Percentiles rank a stretch among this genome's conserved stretches.
Conservation (phyloP, 2,113 vertebrate genomes). For the Nyctibius bracteatus region DNA sequence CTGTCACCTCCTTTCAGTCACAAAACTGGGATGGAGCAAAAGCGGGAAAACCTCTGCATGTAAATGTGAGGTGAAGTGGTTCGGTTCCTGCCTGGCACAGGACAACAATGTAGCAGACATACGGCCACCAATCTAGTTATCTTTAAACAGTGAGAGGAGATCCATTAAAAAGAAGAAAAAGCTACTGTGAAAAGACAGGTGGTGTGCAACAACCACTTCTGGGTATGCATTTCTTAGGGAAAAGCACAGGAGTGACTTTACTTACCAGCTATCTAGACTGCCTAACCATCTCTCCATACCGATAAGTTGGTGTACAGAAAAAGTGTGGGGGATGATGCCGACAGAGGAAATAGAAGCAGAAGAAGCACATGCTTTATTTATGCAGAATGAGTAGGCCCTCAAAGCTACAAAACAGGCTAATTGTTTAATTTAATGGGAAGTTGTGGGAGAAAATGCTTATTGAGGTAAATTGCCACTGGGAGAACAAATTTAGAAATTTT, state of each 20-base stretch:
- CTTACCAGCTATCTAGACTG: neutral
- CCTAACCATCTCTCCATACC: neutral
- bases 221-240: neutral
- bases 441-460: neutral
- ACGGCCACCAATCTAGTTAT: neutral
- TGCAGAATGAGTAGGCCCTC: neutral
- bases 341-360: neutral
- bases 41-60: neutral
- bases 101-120: neutral
- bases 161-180: neutral
- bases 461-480: neutral
- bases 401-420: neutral
- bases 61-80: neutral
- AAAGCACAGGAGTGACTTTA: neutral
- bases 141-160: neutral
- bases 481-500: neutral
- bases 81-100: neutral
- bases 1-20: neutral
- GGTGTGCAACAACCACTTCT: neutral
- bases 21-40: neutral
- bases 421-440: conserved; percentile 27
- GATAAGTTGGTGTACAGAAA: neutral
- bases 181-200: neutral
- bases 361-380: neutral
- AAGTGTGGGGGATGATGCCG: neutral